Evolutionary conservation across 2,888 invertebrate genomes (phyloP).

Genomic region (Leptinotarsa peninsularis): DNA sequence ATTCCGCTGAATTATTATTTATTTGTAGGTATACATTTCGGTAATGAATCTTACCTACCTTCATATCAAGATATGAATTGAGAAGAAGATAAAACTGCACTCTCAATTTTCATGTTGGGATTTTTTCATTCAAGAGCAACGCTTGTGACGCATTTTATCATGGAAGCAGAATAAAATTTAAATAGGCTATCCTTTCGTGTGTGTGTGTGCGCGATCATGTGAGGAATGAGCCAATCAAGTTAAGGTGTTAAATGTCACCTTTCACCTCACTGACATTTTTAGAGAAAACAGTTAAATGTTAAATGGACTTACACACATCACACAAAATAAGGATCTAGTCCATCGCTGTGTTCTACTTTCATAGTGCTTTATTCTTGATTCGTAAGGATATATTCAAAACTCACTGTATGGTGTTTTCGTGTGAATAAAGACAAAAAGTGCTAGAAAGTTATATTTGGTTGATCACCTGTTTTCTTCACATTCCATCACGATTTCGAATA

Average conservation of each 20-base stretch:
- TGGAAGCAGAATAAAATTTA: too few species aligned
- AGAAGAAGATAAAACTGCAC: too few species aligned
- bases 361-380: background rate
- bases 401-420: conserved; percentile 7
- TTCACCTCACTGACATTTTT: conserved; percentile 12
- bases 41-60: too few species aligned
- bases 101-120: too few species aligned
- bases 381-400: conserved; percentile 5
- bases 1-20: too few species aligned
- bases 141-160: too few species aligned
- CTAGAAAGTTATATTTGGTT: conserved; percentile 28
- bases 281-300: conserved; percentile 22
- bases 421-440: conserved; percentile 3
- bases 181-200: too few species aligned
- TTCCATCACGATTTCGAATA: conserved; percentile 37
- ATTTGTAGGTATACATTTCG: too few species aligned
- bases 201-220: background rate
- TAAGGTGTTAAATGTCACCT: conserved; percentile 14
- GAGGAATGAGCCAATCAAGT: background rate
- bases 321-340: conserved; percentile 12
- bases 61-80: too few species aligned
- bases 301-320: conserved; percentile 10
- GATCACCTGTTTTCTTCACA: conserved; percentile 36
- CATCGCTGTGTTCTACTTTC: conserved; percentile 10
- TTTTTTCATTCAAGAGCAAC: too few species aligned